These are phyloP conservation scores for Champsocephalus esox DNA, from an alignment of 2,797 vertebrate species.

Conservation along the genomic window DNA sequence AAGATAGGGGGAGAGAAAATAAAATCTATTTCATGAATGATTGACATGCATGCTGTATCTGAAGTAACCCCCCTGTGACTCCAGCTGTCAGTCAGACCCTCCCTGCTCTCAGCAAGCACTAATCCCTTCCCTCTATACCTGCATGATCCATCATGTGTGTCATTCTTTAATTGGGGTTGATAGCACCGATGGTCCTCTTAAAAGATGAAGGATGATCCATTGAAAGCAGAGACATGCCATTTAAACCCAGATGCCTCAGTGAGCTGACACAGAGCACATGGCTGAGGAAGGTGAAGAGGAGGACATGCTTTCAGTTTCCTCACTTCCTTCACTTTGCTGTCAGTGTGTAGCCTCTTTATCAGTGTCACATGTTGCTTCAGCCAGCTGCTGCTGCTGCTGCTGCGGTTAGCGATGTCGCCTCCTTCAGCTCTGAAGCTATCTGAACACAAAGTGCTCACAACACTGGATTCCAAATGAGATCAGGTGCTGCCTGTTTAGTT, in stretches of 20 bases:
- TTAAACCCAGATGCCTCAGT: background rate
- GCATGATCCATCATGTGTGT: background rate
- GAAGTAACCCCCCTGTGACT: constrained; percentile 7
- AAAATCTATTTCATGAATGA: constrained; percentile 5
- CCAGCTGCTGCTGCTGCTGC: constrained; percentile 8
- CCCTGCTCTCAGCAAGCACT: constrained; percentile 19
- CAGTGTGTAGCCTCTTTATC: background rate
- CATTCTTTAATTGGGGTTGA: background rate
- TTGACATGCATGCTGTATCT: constrained; percentile 14
- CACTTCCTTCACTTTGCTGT: background rate
- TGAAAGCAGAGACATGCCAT: background rate
- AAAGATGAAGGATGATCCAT: background rate
- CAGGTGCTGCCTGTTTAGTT: background rate
- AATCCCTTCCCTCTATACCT: background rate
- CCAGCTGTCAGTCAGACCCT: constrained; percentile 31
- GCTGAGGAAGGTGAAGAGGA: background rate
- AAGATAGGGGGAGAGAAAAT: background rate
- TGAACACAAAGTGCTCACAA: background rate
- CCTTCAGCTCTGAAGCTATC: constrained; percentile 1
- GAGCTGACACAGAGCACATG: background rate
- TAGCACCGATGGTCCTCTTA: background rate
- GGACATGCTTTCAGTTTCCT: background rate
- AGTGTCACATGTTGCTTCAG: constrained; percentile 46
- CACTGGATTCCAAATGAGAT: background rate
- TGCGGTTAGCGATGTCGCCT: background rate